Conservation (phyloP, 2,113 vertebrate species). For the Perca schrenkii region DNA sequence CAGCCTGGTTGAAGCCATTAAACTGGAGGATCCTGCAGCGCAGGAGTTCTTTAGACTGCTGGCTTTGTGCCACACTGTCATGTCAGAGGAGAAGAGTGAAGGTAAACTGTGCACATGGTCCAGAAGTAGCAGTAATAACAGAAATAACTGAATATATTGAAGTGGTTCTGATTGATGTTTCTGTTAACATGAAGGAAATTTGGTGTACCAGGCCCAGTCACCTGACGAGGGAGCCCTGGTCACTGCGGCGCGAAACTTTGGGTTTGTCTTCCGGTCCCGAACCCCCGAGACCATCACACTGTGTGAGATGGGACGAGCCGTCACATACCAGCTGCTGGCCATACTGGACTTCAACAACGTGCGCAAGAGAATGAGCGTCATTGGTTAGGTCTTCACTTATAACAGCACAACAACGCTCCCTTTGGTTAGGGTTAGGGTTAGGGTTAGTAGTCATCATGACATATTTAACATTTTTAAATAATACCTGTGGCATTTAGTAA, state of each 20-base stretch:
- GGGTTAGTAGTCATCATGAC: not conserved
- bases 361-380: slow-evolving; percentile 95
- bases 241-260: slow-evolving; percentile 91
- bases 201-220: slow-evolving; percentile 94
- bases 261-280: slow-evolving; percentile 91
- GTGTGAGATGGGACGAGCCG: slow-evolving; percentile 86
- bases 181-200: slow-evolving; percentile 79
- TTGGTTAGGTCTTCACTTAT: slow-evolving; percentile 82
- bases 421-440: not conserved
- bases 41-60: slow-evolving; percentile 94
- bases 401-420: slow-evolving; percentile 46
- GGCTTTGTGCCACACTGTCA: slow-evolving; percentile 92
- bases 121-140: not conserved
- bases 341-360: slow-evolving; percentile 96
- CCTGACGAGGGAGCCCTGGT: slow-evolving; percentile 92
- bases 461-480: not conserved
- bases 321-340: slow-evolving; percentile 92
- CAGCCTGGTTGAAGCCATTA: slow-evolving; percentile 87
- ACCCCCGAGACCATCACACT: slow-evolving; percentile 90
- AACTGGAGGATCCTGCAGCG: slow-evolving; percentile 83
- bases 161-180: slow-evolving; percentile 44
- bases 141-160: not conserved
- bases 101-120: slow-evolving; percentile 76
- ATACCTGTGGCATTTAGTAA: not conserved
- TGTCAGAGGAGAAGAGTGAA: slow-evolving; percentile 91